phyloP scores from a whole-genome alignment of 2,113 vertebrate genomes.

The Phycodurus eques region DNA sequence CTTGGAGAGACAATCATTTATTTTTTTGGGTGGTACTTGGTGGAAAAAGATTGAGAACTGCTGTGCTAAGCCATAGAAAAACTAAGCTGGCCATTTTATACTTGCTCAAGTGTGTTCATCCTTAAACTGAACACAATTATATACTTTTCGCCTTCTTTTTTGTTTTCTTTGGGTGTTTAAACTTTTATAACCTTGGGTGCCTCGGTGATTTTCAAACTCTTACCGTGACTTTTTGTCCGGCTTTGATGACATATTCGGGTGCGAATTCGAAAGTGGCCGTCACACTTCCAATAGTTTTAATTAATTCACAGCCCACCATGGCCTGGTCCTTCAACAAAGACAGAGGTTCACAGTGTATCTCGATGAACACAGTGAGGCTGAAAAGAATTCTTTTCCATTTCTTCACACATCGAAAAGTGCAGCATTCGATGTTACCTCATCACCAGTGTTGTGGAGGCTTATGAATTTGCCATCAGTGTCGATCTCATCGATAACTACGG shows the following conservation, averaged over 20 bases:
- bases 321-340: conserved; percentile 80
- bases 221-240: conserved; percentile 88
- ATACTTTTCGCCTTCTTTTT: no score
- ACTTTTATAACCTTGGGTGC: neutral
- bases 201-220: conserved; percentile 27
- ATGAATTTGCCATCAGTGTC: conserved; percentile 91
- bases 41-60: no score
- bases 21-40: no score
- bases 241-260: conserved; percentile 86
- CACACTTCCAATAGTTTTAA: conserved; percentile 75
- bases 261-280: conserved; percentile 85
- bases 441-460: conserved; percentile 81
- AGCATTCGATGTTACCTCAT: conserved; percentile 71
- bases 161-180: neutral
- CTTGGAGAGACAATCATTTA: no score
- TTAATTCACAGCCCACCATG: conserved; percentile 87
- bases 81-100: no score
- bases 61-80: no score
- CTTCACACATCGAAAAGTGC: neutral
- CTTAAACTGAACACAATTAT: no score
- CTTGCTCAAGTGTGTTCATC: no score
- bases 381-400: neutral
- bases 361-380: neutral
- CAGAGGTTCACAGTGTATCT: neutral
- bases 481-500: conserved; percentile 81